phyloP scores from a whole-genome alignment of 2,797 vertebrate genomes.

The Danio kyathit region DNA sequence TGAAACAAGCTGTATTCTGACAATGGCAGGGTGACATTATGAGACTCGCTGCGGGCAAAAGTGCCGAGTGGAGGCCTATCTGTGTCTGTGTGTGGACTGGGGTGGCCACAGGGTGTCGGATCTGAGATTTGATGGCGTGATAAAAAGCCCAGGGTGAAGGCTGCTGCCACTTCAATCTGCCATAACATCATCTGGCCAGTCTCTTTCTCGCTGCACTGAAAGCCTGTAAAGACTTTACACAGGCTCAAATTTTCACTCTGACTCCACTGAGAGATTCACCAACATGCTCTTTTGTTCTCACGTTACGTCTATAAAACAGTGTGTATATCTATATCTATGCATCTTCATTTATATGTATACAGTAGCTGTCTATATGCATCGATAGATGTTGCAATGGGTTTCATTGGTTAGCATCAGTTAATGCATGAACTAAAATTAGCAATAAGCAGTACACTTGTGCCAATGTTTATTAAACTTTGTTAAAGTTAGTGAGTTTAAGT shows the following conservation, averaged over 20 bases:
- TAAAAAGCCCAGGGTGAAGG: constrained; percentile 55
- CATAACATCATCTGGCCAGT: constrained; percentile 55
- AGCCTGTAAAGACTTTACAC: constrained; percentile 44
- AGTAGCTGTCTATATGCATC: no score
- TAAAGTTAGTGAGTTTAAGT: no score
- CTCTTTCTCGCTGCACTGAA: constrained; percentile 32
- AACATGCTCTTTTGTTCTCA: constrained; percentile 15
- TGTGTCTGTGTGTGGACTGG: constrained; percentile 47
- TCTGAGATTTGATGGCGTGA: constrained; percentile 53
- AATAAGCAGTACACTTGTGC: no score
- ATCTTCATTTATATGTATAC: neutral
- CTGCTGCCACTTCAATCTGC: constrained; percentile 53
- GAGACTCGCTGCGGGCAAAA: constrained; percentile 46
- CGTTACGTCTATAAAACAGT: neutral
- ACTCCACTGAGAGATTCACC: constrained; percentile 3
- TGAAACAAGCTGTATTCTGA: constrained; percentile 28
- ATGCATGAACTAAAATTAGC: no score
- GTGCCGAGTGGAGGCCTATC: constrained; percentile 44
- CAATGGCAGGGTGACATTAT: constrained; percentile 45
- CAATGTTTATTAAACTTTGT: no score
- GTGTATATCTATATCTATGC: neutral
- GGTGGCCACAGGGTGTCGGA: constrained; percentile 53
- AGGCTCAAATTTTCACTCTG: constrained; percentile 20
- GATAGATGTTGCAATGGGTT: no score
- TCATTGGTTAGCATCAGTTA: no score